A percentile compares a stretch with the other conserved stretches of the same genome.
Conservation (phyloP, 2,797 vertebrate species). For the Eulemur rubriventer region DNA sequence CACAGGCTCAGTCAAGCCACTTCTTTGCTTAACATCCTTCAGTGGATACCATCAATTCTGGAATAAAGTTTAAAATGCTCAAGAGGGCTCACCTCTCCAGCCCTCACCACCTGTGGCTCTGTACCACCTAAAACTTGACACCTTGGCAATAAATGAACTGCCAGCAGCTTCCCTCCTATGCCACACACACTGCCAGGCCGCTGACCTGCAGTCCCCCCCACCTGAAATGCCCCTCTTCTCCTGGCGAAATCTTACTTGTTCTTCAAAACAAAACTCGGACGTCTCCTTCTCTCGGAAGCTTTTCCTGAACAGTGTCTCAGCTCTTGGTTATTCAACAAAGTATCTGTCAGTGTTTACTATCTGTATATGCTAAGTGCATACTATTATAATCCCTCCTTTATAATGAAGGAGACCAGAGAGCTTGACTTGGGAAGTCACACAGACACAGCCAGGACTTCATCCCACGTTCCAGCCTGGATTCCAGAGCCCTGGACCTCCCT, state of each 20-base stretch:
- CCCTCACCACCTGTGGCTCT: not conserved
- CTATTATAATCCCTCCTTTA: not conserved
- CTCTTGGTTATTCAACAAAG: not conserved
- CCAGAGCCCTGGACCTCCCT: not conserved
- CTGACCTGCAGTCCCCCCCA: not conserved
- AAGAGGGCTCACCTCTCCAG: not conserved
- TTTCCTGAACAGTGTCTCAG: not conserved
- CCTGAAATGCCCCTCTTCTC: not conserved
- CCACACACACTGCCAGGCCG: too few relatives aligned
- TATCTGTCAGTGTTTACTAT: not conserved
- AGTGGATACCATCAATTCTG: not conserved
- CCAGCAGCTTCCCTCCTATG: not conserved
- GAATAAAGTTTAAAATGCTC: not conserved
- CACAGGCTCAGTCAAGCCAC: not conserved
- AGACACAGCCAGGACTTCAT: not conserved
- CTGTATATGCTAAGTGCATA: not conserved
- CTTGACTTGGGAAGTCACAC: not conserved
- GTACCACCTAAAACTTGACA: not conserved
- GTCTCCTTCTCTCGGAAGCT: not conserved
- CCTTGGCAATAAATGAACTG: not conserved
- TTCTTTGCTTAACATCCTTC: not conserved
- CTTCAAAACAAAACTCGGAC: not conserved
- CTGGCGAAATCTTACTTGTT: not conserved
- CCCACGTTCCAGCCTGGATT: not conserved
- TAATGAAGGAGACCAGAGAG: not conserved